Conservation (phyloP, 2,113 vertebrate species). For the Callipepla squamata region DNA sequence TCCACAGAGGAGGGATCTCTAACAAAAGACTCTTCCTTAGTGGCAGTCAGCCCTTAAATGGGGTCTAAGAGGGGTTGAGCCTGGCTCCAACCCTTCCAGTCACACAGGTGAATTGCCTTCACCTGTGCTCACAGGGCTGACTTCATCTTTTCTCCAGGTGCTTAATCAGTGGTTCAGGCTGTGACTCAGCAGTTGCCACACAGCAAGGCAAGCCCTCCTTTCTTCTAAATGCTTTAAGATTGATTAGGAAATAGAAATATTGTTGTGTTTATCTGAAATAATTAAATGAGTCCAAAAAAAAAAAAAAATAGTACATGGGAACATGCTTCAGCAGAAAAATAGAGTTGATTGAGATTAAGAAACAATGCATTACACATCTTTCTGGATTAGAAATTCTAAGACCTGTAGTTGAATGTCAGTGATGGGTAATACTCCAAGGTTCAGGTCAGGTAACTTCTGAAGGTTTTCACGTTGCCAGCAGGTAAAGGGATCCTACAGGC, state of each 20-base stretch:
- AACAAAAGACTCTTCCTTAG: no score
- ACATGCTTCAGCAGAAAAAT: not conserved
- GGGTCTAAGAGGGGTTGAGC: no score
- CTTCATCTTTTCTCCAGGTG: no score
- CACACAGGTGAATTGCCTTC: no score
- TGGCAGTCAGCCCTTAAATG: no score
- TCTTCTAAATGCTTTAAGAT: slow-evolving; percentile 60
- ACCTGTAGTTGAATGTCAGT: not conserved
- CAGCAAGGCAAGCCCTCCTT: not conserved
- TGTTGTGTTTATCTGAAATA: slow-evolving; percentile 65
- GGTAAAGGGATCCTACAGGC: fast-evolving
- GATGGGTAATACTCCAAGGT: not conserved
- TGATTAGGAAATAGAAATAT: slow-evolving; percentile 63
- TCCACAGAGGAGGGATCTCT: no score
- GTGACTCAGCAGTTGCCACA: no score
- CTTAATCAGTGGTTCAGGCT: no score
- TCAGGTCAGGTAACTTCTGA: not conserved
- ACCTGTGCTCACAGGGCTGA: no score
- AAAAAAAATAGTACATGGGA: slow-evolving; percentile 16
- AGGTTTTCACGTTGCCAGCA: not conserved
- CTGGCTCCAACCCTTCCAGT: no score
- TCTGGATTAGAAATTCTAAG: not conserved
- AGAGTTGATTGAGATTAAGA: slow-evolving; percentile 10
- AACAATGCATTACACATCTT: not conserved
- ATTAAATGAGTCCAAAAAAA: slow-evolving; percentile 35